phyloP scores from a whole-genome alignment of 2,888 invertebrate genomes.

The Patella ulyssiponensis region DNA sequence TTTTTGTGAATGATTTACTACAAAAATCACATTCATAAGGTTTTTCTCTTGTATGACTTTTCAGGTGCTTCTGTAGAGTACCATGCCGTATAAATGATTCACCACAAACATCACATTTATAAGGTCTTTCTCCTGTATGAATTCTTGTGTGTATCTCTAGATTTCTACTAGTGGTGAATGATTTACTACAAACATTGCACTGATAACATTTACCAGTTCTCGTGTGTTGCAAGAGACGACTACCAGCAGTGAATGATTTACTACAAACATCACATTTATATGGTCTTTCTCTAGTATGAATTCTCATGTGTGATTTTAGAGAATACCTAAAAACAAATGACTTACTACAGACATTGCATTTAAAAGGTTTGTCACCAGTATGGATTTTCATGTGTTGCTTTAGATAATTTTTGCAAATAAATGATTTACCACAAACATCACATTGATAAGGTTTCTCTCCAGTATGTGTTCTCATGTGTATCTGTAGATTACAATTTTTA shows the following conservation, averaged over 20 bases:
- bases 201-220: background rate
- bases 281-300: background rate
- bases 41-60: background rate
- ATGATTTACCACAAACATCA: background rate
- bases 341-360: background rate
- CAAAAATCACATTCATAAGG: background rate
- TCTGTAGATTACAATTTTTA: no score
- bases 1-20: background rate
- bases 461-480: no score
- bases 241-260: background rate
- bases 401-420: background rate
- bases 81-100: background rate
- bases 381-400: background rate
- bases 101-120: background rate
- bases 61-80: background rate
- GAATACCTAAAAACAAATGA: background rate
- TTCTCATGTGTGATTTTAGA: background rate
- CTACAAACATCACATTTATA: background rate
- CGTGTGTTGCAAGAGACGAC: background rate
- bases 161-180: conserved; percentile 5
- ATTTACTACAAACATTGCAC: background rate
- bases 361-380: background rate
- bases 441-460: background rate
- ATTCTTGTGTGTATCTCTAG: background rate
- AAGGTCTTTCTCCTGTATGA: conserved; percentile 1